Base-by-base conservation (phyloP, 1,140 invertebrate genomes). In the Drosophila kurseongensis region DNA sequence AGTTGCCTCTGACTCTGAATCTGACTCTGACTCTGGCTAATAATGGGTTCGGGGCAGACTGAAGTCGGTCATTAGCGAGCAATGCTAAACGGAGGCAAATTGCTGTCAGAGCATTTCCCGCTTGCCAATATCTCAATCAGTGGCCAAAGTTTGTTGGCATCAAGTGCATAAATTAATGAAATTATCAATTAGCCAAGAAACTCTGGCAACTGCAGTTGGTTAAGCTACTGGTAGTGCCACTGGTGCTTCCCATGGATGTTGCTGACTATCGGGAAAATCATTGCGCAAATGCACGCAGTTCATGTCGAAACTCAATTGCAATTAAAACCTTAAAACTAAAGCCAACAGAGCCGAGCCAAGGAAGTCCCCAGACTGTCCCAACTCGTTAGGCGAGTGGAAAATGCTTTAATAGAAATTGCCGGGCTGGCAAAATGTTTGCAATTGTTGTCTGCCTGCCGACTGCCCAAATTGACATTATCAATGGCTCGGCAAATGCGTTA, bases 211-310 rank as follows among this genome's bases (percentile, higher is more conserved):
- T 47, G 51, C 36, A 16, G 47, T 29, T 48, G 40, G 13, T n/a
- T 5, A 13, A 10, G 18, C 36, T 32, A 32, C 5, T 41, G 14
- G 9, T 16, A 12, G 6, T 35, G 16, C 61, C 14, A 42, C n/a
- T 65, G 12, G 9, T 32, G 52, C 57, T 73, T 59, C 57, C 57
- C 50, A 41, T 40, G 36, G 38, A 38, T 65, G 41, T 27, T 40
- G 38, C 27, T 60, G 54, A 52, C 73, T 83, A 86, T 86, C 83
- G 81, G 84, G 52, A 77, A 88, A 86, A 78, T 88, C 83, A 86
- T 88, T 75, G 83, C 83, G 79, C 82, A 86, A 86, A 81, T 86
- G 82, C 82, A 86, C 82, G 78, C 82, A 85, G 78, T 80, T 76
- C 74, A 86, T 85, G 82, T 81, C 63, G 68, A 74, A 81, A 76